Evolutionary conservation across 2,797 vertebrate species (phyloP).

Genomic region (Fundulus diaphanus): DNA sequence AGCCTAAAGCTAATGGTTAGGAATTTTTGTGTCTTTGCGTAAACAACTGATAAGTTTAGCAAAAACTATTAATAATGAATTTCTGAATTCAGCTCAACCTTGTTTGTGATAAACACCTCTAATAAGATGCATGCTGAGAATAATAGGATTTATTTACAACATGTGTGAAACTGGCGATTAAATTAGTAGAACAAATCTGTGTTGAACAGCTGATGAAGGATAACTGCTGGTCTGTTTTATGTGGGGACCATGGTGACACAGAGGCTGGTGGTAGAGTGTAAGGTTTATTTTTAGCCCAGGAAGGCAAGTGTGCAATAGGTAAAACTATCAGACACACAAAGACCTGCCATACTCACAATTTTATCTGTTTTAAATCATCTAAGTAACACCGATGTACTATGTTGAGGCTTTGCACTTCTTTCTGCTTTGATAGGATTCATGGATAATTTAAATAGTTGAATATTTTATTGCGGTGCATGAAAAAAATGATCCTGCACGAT

Average conservation of each 20-base stretch:
- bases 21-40: not conserved
- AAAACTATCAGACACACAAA: conserved; percentile 10
- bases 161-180: not conserved
- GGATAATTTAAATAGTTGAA: too few relatives aligned
- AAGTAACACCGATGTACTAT: too few relatives aligned
- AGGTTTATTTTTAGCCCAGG: conserved; percentile 40
- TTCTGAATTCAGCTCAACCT: not conserved
- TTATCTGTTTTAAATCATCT: not conserved
- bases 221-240: conserved; percentile 32
- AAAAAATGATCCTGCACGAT: too few relatives aligned
- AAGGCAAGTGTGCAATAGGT: conserved; percentile 17
- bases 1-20: not conserved
- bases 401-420: too few relatives aligned
- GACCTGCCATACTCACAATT: not conserved
- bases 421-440: not conserved
- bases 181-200: not conserved
- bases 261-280: conserved; percentile 8
- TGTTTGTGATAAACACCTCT: not conserved
- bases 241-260: conserved; percentile 26
- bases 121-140: not conserved
- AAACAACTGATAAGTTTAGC: not conserved
- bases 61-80: not conserved
- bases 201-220: conserved; percentile 25
- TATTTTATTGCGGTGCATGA: not conserved
- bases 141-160: not conserved